Evolutionary conservation across 2,888 invertebrate species (phyloP), one percentile per base, ranked within the genome.

Genomic region (Erebia epiphron): DNA sequence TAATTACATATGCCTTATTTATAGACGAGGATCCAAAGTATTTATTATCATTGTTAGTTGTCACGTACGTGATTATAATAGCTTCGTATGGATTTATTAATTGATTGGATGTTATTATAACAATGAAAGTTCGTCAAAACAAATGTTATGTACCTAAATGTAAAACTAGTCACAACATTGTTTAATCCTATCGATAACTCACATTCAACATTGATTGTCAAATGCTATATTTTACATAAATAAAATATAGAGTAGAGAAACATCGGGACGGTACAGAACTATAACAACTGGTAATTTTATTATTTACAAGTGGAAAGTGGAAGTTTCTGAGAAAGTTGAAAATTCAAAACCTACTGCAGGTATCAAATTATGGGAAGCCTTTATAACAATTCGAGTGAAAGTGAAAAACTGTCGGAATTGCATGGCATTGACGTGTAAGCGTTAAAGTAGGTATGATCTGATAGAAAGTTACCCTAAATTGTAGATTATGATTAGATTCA

Each of bases 401-500:
- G 79, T 76, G 73, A 75, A 76, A 76, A 77, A 75, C 71, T 75
- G 68, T 69, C 66, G 71, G 43, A 73, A 68, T 65, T 66, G 58
- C 18, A 68, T 58, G 64, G 71, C 74, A 68, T 76, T 76, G 75
- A 67, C 74, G 70, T 60, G 69, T 60, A 73, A 73, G 70, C 62
- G 71, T 73, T 71, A 71, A 72, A 75, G 70, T 43, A 43, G 16
- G 64, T 57, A 68, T 58, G 50, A 73, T 73, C 35, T 67, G 68
- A 72, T 79, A 78, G 79, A 79, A 79, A 79, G 79, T 74, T 70
- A 63, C 73, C 63, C 73, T 71, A 72, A 77, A 75, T 70, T 71
- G 71, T 71, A 46, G 46, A 46, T 46, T 46, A 46, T 72, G 71
- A 77, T 75, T 70, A 68, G 58, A 46, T n/a, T 68, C 69, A 71